Percentiles rank a stretch among this genome's conserved stretches.
These are phyloP conservation scores for Sorex araneus DNA, from an alignment of 2,113 vertebrate species.

Conservation along the genomic window DNA sequence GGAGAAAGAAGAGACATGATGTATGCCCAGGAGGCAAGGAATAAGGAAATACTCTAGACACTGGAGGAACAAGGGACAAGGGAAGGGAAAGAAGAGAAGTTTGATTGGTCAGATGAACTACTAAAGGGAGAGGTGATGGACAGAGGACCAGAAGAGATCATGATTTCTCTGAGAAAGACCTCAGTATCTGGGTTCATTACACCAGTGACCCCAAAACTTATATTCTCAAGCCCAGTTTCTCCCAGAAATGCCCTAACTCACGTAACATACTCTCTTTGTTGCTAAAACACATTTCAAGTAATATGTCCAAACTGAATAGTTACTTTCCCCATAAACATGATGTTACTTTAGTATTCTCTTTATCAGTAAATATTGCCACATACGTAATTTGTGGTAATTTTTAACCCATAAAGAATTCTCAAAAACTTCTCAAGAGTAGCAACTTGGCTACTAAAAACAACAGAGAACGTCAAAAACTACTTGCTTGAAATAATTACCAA, in stretches of 20 bases:
- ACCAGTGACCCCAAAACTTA: not conserved
- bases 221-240: not conserved
- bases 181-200: slow-evolving; percentile 2
- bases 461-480: not conserved
- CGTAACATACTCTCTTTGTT: not conserved
- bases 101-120: not conserved
- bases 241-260: not conserved
- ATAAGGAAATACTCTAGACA: not conserved
- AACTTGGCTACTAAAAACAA: slow-evolving; percentile 28
- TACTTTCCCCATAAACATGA: not conserved
- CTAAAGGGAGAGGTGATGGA: not conserved
- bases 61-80: not conserved
- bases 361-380: not conserved
- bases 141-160: too few relatives aligned
- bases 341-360: not conserved
- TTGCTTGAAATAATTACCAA: slow-evolving; percentile 28
- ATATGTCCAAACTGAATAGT: slow-evolving; percentile 20
- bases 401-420: slow-evolving; percentile 14
- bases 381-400: too few relatives aligned
- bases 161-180: not conserved
- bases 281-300: slow-evolving; percentile 1
- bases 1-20: not conserved
- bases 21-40: not conserved
- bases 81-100: not conserved
- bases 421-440: not conserved